These are phyloP conservation scores for Drosophila vallismaia DNA, from an alignment of 2,888 invertebrate genomes.

Conservation along the genomic window DNA sequence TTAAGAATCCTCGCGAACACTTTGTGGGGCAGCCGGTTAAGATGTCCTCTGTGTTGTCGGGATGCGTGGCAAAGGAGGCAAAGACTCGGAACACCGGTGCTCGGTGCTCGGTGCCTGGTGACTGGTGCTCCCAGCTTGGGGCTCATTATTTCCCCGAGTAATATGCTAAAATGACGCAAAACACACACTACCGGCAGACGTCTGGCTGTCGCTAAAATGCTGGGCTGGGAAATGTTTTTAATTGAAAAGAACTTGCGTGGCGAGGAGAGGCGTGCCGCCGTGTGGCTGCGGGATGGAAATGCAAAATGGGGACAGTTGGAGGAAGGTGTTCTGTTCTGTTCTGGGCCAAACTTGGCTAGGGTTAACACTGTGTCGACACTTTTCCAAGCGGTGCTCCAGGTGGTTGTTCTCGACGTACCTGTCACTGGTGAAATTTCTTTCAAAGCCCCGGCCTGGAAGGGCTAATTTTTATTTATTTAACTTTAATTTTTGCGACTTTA, in stretches of 20 bases:
- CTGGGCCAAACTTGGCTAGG: constrained; percentile 19
- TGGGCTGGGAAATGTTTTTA: constrained; percentile 51
- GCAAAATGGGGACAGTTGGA: neutral
- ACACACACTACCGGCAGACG: constrained; percentile 35
- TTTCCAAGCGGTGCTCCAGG: constrained; percentile 23
- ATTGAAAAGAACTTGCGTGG: constrained; percentile 51
- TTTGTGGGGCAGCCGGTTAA: constrained; percentile 32
- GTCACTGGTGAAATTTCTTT: constrained; percentile 30
- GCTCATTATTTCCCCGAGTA: constrained; percentile 50
- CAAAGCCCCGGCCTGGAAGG: constrained; percentile 22
- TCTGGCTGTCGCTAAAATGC: constrained; percentile 40
- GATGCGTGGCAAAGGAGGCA: constrained; percentile 23
- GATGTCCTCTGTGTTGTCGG: constrained; percentile 11
- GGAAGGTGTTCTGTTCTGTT: neutral
- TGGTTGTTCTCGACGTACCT: constrained; percentile 28
- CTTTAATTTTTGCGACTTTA: constrained; percentile 14
- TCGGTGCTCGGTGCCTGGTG: constrained; percentile 8
- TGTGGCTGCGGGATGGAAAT: neutral
- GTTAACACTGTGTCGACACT: constrained; percentile 37
- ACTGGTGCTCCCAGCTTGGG: constrained; percentile 36
- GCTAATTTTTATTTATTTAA: constrained; percentile 37
- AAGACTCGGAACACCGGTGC: constrained; percentile 7
- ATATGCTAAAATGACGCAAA: constrained; percentile 48
- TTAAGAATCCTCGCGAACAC: constrained; percentile 22
- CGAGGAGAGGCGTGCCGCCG: constrained; percentile 44